These are phyloP conservation scores for Orientallactaga bullata DNA, from an alignment of 2,113 vertebrate species.

Conservation along the genomic window DNA sequence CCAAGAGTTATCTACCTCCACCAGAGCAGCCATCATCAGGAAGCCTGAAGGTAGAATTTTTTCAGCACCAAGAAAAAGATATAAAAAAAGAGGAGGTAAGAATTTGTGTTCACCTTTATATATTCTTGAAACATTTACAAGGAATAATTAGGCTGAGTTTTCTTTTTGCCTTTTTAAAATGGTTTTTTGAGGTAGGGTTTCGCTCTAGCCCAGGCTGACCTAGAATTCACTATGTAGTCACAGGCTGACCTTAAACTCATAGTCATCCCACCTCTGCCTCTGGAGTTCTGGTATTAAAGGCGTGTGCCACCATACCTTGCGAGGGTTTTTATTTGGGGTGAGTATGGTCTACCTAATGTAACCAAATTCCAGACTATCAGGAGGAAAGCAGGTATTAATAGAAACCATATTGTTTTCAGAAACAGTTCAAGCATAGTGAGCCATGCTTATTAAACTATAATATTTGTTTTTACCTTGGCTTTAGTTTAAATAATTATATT, in stretches of 20 bases:
- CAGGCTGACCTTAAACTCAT: no score
- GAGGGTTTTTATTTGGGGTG: background rate
- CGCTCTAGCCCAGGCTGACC: no score
- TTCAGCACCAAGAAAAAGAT: slow-evolving; percentile 94
- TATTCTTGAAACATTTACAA: slow-evolving; percentile 50
- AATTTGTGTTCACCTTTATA: slow-evolving; percentile 27
- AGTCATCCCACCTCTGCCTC: no score
- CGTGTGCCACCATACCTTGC: no score
- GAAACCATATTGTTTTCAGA: background rate
- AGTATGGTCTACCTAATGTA: background rate
- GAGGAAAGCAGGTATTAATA: background rate
- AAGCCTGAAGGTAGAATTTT: slow-evolving; percentile 90
- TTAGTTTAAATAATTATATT: background rate
- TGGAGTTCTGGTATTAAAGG: no score
- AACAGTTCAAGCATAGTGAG: background rate
- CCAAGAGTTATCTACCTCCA: slow-evolving; percentile 97
- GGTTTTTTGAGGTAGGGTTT: no score
- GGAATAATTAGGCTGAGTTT: slow-evolving; percentile 39
- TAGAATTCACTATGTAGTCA: no score
- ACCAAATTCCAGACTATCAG: slow-evolving; percentile 22
- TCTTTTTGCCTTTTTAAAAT: background rate
- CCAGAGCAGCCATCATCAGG: slow-evolving; percentile 91
- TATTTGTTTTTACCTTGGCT: background rate
- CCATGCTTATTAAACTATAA: background rate
- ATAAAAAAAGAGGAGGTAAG: slow-evolving; percentile 94